These are phyloP conservation scores for Drosophila melanocephala DNA, from an alignment of 2,888 invertebrate genomes.

Conservation along the genomic window DNA sequence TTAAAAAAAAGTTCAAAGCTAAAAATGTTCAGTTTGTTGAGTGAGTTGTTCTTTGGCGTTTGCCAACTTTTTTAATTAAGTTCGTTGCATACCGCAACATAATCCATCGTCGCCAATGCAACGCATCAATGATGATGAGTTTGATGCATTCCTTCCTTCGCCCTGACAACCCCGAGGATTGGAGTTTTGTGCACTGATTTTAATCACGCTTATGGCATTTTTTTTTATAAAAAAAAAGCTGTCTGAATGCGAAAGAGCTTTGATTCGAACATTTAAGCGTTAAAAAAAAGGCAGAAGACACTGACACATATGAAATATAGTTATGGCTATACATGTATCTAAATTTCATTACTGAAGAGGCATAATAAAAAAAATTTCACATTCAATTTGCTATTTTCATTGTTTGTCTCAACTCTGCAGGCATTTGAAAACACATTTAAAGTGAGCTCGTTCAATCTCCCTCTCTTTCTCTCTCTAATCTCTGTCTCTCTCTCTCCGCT, in stretches of 20 bases:
- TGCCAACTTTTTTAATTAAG: conserved; percentile 61
- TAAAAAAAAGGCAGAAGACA: background rate
- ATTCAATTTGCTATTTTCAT: background rate
- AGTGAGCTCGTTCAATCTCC: background rate
- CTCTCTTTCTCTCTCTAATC: background rate
- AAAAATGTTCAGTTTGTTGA: background rate
- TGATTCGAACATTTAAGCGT: background rate
- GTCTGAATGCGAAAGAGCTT: background rate
- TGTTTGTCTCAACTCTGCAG: background rate
- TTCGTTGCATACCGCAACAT: conserved; percentile 40
- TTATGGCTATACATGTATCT: background rate
- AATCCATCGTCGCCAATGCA: conserved; percentile 27
- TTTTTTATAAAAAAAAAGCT: background rate
- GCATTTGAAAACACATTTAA: background rate
- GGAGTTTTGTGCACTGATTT: background rate
- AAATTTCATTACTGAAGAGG: background rate
- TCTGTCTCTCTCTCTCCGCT: background rate
- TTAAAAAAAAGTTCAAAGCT: conserved; percentile 21
- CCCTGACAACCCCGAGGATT: background rate
- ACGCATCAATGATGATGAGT: conserved; percentile 17
- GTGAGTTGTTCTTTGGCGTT: conserved; percentile 16
- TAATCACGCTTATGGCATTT: conserved; percentile 9
- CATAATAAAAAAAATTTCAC: background rate
- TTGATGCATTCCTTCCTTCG: conserved; percentile 2
- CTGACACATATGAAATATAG: background rate